phyloP scores from a whole-genome alignment of 2,888 invertebrate species.

The Spodoptera littoralis region DNA sequence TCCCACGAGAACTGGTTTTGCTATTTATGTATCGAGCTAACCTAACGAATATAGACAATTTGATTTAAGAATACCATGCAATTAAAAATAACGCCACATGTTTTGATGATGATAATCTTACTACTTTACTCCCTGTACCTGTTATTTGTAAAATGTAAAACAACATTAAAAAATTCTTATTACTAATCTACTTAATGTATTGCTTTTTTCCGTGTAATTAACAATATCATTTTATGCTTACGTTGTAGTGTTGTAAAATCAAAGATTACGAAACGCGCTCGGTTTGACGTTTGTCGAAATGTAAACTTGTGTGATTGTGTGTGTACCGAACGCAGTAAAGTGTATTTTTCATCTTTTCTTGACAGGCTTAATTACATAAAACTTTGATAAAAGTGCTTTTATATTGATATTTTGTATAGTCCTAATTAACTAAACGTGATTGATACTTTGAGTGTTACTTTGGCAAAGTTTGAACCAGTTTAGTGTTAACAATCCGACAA shows the following conservation, averaged over 20 bases:
- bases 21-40: no score
- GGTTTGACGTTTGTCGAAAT: conserved; percentile 45
- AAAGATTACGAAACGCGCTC: conserved; percentile 37
- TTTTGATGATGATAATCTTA: no score
- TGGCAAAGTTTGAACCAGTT: conserved; percentile 34
- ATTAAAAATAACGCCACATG: no score
- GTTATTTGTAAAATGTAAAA: no score
- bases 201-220: no score
- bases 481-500: conserved; percentile 38
- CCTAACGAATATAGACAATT: no score
- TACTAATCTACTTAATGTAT: no score
- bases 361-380: conserved; percentile 56
- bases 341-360: conserved; percentile 57
- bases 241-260: conserved; percentile 9
- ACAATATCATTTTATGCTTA: conserved; percentile 9
- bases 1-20: no score
- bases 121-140: no score
- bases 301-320: conserved; percentile 41
- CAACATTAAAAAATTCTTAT: no score
- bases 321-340: conserved; percentile 30
- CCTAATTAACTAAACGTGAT: conserved; percentile 18
- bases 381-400: conserved; percentile 29
- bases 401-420: conserved; percentile 28
- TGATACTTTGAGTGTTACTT: conserved; percentile 21
- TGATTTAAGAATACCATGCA: no score